Evolutionary conservation across 92 coral and sea anemone genomes (phyloP).

Genomic region (Epizoanthus ramosus): DNA sequence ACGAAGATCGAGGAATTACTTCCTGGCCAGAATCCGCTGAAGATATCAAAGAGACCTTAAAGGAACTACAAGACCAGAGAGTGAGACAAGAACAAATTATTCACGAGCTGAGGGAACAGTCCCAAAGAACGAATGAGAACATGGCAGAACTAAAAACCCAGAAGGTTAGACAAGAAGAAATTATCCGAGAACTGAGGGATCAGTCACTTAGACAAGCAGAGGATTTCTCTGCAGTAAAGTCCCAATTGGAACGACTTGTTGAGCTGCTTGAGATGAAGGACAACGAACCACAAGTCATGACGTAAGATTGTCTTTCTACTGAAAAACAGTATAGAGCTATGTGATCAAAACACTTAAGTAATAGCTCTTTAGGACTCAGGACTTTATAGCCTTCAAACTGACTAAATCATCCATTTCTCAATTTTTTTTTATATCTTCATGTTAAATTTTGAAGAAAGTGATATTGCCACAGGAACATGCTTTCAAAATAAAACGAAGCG

Average conservation of each 20-base stretch:
- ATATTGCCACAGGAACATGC: no score
- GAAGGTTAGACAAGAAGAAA: background rate
- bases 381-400: no score
- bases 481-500: no score
- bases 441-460: no score
- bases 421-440: no score
- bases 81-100: background rate
- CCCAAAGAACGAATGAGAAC: background rate
- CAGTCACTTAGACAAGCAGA: constrained; percentile 7
- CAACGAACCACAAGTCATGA: no score
- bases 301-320: no score
- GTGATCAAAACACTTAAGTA: no score
- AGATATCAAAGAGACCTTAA: background rate
- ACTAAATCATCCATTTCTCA: no score
- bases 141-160: background rate
- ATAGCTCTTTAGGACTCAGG: no score
- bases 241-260: constrained; percentile 12
- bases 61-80: background rate
- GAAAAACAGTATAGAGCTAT: no score
- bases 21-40: background rate
- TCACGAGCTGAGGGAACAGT: background rate
- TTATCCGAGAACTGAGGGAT: background rate
- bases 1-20: background rate
- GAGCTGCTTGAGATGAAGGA: constrained; percentile 12
- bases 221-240: background rate